phyloP scores from a whole-genome alignment of 2,113 vertebrate species.

The Percina caprodes region DNA sequence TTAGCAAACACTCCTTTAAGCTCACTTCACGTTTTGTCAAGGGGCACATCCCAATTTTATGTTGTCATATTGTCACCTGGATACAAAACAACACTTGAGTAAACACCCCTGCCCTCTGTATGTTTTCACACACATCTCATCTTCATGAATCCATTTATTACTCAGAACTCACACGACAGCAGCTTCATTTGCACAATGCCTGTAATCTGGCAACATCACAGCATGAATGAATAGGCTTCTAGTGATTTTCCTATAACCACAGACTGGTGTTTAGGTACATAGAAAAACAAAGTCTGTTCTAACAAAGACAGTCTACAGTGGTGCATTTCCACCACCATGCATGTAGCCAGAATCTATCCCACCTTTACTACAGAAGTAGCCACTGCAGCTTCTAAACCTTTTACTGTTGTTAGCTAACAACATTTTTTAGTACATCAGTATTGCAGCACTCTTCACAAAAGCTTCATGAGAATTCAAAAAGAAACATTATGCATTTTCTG shows the following conservation, averaged over 20 bases:
- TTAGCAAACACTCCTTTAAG: conserved; percentile 59
- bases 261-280: conserved; percentile 21
- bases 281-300: conserved; percentile 33
- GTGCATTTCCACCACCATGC: neutral
- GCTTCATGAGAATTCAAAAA: neutral
- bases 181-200: conserved; percentile 63
- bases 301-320: neutral
- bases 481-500: neutral
- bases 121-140: conserved; percentile 14
- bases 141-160: conserved; percentile 46
- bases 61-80: conserved; percentile 58
- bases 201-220: conserved; percentile 53
- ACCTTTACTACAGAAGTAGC: neutral
- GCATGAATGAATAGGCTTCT: conserved; percentile 51
- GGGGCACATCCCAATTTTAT: conserved; percentile 40
- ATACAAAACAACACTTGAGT: conserved; percentile 55
- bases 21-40: conserved; percentile 43
- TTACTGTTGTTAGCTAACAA: neutral
- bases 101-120: conserved; percentile 18
- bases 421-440: neutral
- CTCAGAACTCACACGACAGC: conserved; percentile 10
- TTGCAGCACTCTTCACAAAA: neutral
- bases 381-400: neutral
- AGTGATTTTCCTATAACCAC: conserved; percentile 64
- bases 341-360: neutral